Evolutionary conservation across 2,113 vertebrate species (phyloP).

Genomic region (Dromaius novaehollandiae): DNA sequence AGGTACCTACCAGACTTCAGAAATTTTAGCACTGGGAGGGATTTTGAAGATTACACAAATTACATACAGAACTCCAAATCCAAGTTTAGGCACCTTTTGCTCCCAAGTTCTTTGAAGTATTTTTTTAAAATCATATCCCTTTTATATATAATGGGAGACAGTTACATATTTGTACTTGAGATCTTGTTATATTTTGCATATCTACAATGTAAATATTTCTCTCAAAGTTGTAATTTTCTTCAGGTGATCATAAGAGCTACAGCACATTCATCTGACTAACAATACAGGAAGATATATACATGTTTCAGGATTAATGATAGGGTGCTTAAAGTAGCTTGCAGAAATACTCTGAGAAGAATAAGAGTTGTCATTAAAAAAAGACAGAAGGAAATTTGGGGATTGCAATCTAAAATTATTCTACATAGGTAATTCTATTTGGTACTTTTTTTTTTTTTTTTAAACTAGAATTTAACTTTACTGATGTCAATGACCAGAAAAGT

Average conservation of each 20-base stretch:
- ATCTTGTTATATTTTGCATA: conserved; percentile 22
- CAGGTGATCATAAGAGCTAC: conserved; percentile 38
- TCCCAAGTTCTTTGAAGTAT: not conserved
- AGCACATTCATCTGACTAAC: conserved; percentile 56
- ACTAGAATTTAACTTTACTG: not conserved
- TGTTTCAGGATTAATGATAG: conserved; percentile 71
- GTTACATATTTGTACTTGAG: conserved; percentile 14
- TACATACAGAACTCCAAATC: not conserved
- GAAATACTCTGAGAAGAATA: conserved; percentile 53
- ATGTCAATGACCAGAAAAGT: not conserved
- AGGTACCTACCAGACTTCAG: not conserved
- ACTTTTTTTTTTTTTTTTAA: not conserved
- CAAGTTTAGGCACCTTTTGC: not conserved
- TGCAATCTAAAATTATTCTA: conserved; percentile 56
- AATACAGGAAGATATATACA: conserved; percentile 59
- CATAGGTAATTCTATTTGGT: not conserved
- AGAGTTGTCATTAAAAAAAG: conserved; percentile 57
- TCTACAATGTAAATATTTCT: conserved; percentile 45
- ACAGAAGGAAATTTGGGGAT: conserved; percentile 31
- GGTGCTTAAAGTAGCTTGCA: conserved; percentile 52
- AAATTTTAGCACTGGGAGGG: not conserved
- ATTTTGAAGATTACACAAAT: not conserved
- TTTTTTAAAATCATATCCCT: not conserved
- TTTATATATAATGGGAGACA: not conserved
- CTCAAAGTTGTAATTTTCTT: conserved; percentile 53